Evolutionary conservation across 2,113 vertebrate species (phyloP).

Genomic region (Brachyistius frenatus): DNA sequence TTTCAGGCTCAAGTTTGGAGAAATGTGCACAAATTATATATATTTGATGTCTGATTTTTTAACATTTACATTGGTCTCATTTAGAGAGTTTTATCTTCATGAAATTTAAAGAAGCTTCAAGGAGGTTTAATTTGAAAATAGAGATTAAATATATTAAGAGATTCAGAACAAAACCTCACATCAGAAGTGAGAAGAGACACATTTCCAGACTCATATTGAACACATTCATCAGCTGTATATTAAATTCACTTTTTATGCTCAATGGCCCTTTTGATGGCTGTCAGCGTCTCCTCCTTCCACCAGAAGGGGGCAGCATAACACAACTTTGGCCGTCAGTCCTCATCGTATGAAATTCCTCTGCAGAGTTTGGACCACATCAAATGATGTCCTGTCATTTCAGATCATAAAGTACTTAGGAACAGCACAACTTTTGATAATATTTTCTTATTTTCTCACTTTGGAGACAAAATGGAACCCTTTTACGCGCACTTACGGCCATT

Average conservation of each 20-base stretch:
- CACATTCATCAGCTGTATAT: no score
- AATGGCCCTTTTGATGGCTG: not conserved
- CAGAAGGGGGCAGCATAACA: constrained; percentile 53
- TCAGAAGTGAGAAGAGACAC: no score
- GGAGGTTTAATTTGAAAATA: no score
- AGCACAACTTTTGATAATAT: not conserved
- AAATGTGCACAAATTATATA: not conserved
- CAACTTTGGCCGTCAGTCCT: rapidly evolving
- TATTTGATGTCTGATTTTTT: not conserved
- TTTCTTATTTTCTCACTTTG: not conserved
- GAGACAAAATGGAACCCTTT: no score
- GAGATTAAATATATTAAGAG: no score
- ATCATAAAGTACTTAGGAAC: no score
- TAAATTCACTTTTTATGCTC: no score
- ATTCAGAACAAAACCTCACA: no score
- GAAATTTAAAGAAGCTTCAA: no score
- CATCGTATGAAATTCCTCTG: not conserved
- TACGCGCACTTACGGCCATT: not conserved
- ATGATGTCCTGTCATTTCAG: not conserved
- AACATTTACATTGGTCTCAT: not conserved
- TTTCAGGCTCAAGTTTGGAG: no score
- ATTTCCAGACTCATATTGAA: no score
- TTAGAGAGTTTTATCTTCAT: no score
- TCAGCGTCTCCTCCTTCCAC: not conserved
- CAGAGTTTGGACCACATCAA: not conserved